Base-by-base conservation (phyloP, 2,797 vertebrate species). In the Cynopterus sphinx region DNA sequence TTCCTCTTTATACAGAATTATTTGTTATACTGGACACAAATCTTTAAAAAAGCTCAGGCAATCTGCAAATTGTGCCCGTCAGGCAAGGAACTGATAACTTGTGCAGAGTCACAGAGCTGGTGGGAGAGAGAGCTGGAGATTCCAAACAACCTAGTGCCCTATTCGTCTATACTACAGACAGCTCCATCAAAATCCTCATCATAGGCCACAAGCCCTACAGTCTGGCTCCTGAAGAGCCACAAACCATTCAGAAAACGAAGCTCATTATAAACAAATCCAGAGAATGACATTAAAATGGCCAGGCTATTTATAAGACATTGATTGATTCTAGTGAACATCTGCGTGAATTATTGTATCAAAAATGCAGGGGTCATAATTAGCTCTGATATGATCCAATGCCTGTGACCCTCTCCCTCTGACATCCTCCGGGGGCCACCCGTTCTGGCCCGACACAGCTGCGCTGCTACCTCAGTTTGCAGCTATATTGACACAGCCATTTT, bases 401-500 rank as follows among this genome's bases (percentile, higher is more conserved):
- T 1, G 9, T 88, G 93, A 96, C 94, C 63, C 81, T 98, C 90
- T 96, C 87, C 81, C 11, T 85, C 91, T 1, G 86, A 87, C 94
- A 92, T 94, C 63, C 97, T 98, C 97, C 86, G 59, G 94, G 96
- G 96, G 53, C 98, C 98, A 98, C 96, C 98, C 98, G 98, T 95
- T 97, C 97, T 97, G 93, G 84, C 93, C 95, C 0, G 88, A 98
- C 98, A 98, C 98, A 98, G 98, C 98, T 98, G 98, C 97, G 96
- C 95, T 87, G 97, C 97, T 97, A 97, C 98, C 98, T 94, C 98
- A 98, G 98, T 99, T 98, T 98, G 98, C 98, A 97, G 95, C 98
- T 98, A 98, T 99, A 98, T 99, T 99, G 99, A 99, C 99, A 99
- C 98, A 98, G 97, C 98, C 99, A 99, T 99, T 99, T 99, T 98